These are phyloP conservation scores for Helicolenus hilgendorfi DNA, from an alignment of 2,797 vertebrate species.

Conservation along the genomic window DNA sequence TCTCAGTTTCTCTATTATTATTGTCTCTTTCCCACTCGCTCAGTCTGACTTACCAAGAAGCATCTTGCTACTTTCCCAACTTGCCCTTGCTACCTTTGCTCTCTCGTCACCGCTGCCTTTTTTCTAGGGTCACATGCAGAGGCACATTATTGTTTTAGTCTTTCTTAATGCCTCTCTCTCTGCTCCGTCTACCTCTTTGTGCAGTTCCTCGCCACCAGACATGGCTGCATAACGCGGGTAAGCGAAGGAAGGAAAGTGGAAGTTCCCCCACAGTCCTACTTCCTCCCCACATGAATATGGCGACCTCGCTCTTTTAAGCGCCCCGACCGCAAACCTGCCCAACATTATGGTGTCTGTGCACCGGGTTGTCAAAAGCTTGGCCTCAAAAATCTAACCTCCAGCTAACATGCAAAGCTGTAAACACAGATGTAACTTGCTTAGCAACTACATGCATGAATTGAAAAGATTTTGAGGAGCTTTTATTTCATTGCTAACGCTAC, in stretches of 20 bases:
- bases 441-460: background rate
- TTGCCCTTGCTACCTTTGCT: slow-evolving; percentile 3
- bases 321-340: slow-evolving; percentile 87
- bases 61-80: background rate
- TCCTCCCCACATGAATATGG: slow-evolving; percentile 87
- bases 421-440: background rate
- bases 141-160: slow-evolving; percentile 18
- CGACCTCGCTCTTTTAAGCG: slow-evolving; percentile 77
- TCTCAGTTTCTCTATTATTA: slow-evolving; percentile 12
- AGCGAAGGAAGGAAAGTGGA: slow-evolving; percentile 87
- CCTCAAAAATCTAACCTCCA: slow-evolving; percentile 15
- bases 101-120: background rate
- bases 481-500: too few relatives aligned
- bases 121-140: background rate
- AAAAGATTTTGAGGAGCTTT: background rate
- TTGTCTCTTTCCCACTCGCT: slow-evolving; percentile 19
- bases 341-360: slow-evolving; percentile 50
- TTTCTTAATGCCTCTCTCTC: slow-evolving; percentile 36
- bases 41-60: slow-evolving; percentile 44
- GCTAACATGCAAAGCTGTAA: background rate
- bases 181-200: slow-evolving; percentile 16
- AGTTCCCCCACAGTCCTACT: slow-evolving; percentile 88
- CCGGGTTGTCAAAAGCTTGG: slow-evolving; percentile 32
- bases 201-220: slow-evolving; percentile 56
- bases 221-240: slow-evolving; percentile 72